Evolutionary conservation across 2,888 invertebrate genomes (phyloP), one percentile per base, ranked within the genome.

Genomic region (Lymantria monacha): DNA sequence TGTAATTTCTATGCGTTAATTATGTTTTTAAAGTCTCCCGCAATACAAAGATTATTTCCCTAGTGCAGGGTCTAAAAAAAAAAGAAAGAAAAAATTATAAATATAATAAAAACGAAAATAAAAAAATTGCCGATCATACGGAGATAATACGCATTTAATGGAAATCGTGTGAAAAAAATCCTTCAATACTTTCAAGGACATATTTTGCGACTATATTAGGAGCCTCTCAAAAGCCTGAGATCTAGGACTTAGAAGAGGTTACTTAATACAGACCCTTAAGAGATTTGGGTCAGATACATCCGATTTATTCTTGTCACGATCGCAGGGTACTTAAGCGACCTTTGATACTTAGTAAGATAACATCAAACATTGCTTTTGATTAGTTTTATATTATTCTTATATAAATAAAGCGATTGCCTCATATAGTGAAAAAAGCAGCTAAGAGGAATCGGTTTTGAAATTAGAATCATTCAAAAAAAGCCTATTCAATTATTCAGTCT

Each of bases 251-350:
- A 44, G 30, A 14, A 46, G 31, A 46, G 46, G 31, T 38, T 41
- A 46, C 46, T 46, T 46, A 46, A 46, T 41, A 41, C 40, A 41
- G 46, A 40, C 30, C 46, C 40, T 46, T 41, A 30, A 46, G 31
- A 46, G 38, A 46, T 46, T 46, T 41, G 46, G 46, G 46, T 45
- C 30, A 45, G 37, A 45, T 45, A 45, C 38, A 45, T 46, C 40
- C 40, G 46, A 46, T 46, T 46, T 40, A 46, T 46, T 41, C 46
- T 30, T 46, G 40, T 46, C 46, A 46, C 30, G 46, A 46, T 46
- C 10, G 10, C 30, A 9, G 31, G 38, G 30, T 13, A 30, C 2
- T 12, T 1, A 30, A 36, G 12, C 15, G 12, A 38, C 22, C 38
- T 38, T 45, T 33, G 9, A 33, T 33, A 33, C 33, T 33, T 33